A percentile compares a stretch with the other conserved stretches of the same genome.
These are phyloP conservation scores for Tetramorium alpestre DNA, from an alignment of 1,140 invertebrate genomes.

Conservation along the genomic window DNA sequence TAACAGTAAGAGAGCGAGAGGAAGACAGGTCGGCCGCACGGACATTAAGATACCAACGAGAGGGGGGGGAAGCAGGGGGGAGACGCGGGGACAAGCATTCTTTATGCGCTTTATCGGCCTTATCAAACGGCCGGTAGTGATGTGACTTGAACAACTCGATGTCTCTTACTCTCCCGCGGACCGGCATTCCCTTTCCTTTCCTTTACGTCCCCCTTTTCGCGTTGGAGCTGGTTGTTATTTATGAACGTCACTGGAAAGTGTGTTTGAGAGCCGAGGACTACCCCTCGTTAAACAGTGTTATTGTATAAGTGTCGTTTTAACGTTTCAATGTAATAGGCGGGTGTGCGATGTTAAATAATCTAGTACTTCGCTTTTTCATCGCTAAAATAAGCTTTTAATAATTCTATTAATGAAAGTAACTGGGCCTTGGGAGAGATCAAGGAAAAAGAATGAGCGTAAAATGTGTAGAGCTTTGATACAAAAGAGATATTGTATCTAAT, in stretches of 20 bases:
- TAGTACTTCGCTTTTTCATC: not conserved
- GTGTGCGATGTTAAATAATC: not conserved
- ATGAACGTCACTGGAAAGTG: not conserved
- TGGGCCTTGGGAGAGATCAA: not conserved
- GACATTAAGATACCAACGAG: constrained; percentile 77
- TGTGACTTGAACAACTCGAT: constrained; percentile 81
- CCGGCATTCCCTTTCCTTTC: not conserved
- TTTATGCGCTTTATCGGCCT: constrained; percentile 83
- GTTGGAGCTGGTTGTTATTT: constrained; percentile 3
- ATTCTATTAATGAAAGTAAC: not conserved
- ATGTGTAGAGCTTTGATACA: not conserved
- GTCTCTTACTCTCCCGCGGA: constrained; percentile 65
- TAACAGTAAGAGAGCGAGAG: constrained; percentile 56
- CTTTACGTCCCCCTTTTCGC: not conserved
- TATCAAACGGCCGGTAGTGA: constrained; percentile 83
- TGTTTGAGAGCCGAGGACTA: not conserved
- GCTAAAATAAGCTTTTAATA: not conserved
- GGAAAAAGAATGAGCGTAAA: not conserved
- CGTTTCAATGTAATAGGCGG: not conserved
- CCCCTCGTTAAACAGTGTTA: not conserved
- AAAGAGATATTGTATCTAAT: no score
- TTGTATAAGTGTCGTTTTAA: constrained; percentile 19
- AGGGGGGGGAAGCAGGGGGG: constrained; percentile 59
- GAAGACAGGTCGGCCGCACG: constrained; percentile 25
- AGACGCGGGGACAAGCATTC: constrained; percentile 80